phyloP scores from a whole-genome alignment of 2,113 vertebrate species.

The Oryzias melastigma region DNA sequence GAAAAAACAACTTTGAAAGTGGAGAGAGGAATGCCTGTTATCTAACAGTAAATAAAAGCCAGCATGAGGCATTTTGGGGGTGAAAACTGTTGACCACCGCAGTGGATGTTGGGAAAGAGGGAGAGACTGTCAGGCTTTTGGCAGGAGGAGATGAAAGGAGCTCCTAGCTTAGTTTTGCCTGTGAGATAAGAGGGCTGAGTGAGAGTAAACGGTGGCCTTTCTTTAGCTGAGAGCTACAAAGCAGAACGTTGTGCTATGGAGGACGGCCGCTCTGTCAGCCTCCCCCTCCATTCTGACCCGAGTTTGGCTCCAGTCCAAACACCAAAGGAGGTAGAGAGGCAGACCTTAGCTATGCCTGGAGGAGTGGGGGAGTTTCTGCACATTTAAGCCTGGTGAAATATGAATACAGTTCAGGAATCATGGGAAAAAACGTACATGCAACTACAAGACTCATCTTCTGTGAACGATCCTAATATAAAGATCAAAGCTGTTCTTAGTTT shows the following conservation, averaged over 20 bases:
- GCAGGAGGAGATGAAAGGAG: background rate
- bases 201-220: conserved; percentile 12
- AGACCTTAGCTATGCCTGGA: conserved; percentile 52
- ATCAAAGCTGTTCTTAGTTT: background rate
- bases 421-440: conserved; percentile 21
- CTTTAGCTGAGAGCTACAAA: conserved; percentile 25
- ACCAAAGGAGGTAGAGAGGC: conserved; percentile 17
- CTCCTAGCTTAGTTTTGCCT: conserved; percentile 1
- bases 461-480: background rate
- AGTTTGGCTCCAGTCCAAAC: conserved; percentile 49
- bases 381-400: conserved; percentile 48
- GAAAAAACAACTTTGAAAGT: background rate
- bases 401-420: conserved; percentile 37
- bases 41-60: conserved; percentile 25
- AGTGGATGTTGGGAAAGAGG: background rate
- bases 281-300: conserved; percentile 25
- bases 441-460: background rate
- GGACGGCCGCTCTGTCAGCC: conserved; percentile 29
- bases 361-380: conserved; percentile 41
- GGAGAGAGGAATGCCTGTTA: conserved; percentile 22
- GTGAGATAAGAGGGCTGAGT: background rate
- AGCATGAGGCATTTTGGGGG: conserved; percentile 2
- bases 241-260: conserved; percentile 47
- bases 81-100: conserved; percentile 9
- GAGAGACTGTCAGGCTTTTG: conserved; percentile 6